Conservation (phyloP, 2,888 invertebrate species). For the Nomada fabriciana region DNA sequence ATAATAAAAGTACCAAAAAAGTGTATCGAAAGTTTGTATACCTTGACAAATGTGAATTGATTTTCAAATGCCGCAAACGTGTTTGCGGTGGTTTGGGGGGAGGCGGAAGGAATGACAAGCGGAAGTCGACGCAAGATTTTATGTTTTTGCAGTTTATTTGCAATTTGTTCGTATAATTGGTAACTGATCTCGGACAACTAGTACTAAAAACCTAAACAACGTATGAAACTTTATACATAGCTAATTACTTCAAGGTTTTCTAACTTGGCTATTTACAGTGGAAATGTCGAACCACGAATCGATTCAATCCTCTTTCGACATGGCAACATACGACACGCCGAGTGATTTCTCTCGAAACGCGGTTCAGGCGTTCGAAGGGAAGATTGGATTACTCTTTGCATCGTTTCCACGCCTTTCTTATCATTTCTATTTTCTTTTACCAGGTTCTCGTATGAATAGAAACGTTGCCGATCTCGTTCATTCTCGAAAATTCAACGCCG, state of each 20-base stretch:
- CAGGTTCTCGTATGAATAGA: neutral
- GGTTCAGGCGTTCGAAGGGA: slow-evolving; percentile 74
- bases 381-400: slow-evolving; percentile 76
- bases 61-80: too few relatives aligned
- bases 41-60: too few relatives aligned
- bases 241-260: slow-evolving; percentile 73
- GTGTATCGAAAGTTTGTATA: neutral
- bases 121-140: neutral
- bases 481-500: neutral
- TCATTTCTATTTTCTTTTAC: neutral
- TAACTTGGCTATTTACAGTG: slow-evolving; percentile 78
- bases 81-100: too few relatives aligned
- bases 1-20: slow-evolving; percentile 75
- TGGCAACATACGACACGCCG: neutral
- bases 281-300: slow-evolving; percentile 69
- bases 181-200: slow-evolving; percentile 81
- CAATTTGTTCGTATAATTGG: slow-evolving; percentile 81
- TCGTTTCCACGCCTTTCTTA: slow-evolving; percentile 60
- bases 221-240: slow-evolving; percentile 82
- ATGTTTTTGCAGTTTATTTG: slow-evolving; percentile 78
- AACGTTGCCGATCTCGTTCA: slow-evolving; percentile 9
- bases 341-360: slow-evolving; percentile 21
- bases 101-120: neutral
- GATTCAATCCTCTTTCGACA: neutral
- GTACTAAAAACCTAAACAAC: slow-evolving; percentile 81